Evolutionary conservation across 2,888 invertebrate species (phyloP).

Genomic region (Eilema depressum): DNA sequence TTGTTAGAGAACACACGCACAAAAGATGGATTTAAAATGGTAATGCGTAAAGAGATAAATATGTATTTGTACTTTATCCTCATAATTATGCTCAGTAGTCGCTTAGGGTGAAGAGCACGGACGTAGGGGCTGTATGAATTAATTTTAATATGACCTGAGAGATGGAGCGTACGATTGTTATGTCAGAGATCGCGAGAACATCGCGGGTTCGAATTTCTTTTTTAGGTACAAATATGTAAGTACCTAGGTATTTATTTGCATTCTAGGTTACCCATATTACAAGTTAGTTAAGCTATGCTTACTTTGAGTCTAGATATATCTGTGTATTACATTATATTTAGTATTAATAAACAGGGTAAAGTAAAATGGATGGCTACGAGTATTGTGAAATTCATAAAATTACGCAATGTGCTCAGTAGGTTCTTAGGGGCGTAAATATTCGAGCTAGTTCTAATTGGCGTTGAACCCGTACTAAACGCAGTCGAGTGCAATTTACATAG

Average conservation of each 20-base stretch:
- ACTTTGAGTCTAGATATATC: neutral
- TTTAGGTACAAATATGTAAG: too few relatives aligned
- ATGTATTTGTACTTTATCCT: slow-evolving; percentile 39
- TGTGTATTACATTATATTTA: slow-evolving; percentile 8
- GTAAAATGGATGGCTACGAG: slow-evolving; percentile 25
- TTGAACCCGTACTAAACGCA: slow-evolving; percentile 40
- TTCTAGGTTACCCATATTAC: neutral
- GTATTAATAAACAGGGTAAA: too few relatives aligned
- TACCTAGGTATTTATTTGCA: too few relatives aligned
- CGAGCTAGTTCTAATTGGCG: slow-evolving; percentile 50
- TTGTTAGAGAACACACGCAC: slow-evolving; percentile 56
- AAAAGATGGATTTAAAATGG: slow-evolving; percentile 60
- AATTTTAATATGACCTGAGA: slow-evolving; percentile 30
- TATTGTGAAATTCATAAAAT: slow-evolving; percentile 65
- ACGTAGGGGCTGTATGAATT: slow-evolving; percentile 40
- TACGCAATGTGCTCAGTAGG: slow-evolving; percentile 71
- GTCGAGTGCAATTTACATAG: slow-evolving; percentile 33
- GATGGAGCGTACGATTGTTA: neutral
- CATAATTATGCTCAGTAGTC: slow-evolving; percentile 50
- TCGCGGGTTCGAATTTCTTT: too few relatives aligned
- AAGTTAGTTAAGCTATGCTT: neutral
- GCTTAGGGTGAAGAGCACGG: slow-evolving; percentile 44
- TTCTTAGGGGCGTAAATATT: slow-evolving; percentile 39
- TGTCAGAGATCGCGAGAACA: too few relatives aligned
- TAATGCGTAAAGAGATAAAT: slow-evolving; percentile 35